Conservation (phyloP, 2,113 vertebrate species). For the Nesoenas mayeri region DNA sequence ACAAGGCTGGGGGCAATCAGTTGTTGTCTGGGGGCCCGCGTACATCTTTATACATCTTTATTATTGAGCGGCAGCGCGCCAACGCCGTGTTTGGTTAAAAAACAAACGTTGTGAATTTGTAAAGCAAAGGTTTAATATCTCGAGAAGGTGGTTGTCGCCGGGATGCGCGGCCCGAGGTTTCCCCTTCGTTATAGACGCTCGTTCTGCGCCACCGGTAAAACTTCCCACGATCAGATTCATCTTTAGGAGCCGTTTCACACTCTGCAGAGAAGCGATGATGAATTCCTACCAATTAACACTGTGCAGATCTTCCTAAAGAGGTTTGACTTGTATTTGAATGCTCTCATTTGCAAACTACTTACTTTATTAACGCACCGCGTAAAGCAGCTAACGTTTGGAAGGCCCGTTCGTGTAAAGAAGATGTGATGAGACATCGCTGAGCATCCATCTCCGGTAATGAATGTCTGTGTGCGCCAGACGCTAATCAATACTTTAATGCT, state of each 20-base stretch:
- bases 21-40: not conserved
- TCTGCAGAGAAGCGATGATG: not conserved
- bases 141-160: not conserved
- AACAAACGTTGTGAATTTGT: not conserved
- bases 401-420: not conserved
- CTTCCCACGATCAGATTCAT: accelerated
- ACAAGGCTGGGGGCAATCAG: not conserved
- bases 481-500: conserved; percentile 55
- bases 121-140: not conserved
- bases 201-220: accelerated
- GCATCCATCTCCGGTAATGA: conserved; percentile 37
- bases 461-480: conserved; percentile 42
- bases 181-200: not conserved
- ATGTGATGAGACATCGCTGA: not conserved
- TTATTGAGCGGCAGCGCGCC: not conserved
- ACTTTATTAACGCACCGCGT: not conserved
- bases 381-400: not conserved
- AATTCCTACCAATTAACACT: not conserved
- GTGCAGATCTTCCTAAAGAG: not conserved
- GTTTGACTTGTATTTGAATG: not conserved
- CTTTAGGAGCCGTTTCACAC: not conserved
- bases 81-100: not conserved
- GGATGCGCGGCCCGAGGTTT: accelerated
- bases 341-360: not conserved
- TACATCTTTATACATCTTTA: conserved; percentile 48